These are phyloP conservation scores for Peromyscus californicus DNA, from an alignment of 2,113 vertebrate genomes.

Conservation along the genomic window DNA sequence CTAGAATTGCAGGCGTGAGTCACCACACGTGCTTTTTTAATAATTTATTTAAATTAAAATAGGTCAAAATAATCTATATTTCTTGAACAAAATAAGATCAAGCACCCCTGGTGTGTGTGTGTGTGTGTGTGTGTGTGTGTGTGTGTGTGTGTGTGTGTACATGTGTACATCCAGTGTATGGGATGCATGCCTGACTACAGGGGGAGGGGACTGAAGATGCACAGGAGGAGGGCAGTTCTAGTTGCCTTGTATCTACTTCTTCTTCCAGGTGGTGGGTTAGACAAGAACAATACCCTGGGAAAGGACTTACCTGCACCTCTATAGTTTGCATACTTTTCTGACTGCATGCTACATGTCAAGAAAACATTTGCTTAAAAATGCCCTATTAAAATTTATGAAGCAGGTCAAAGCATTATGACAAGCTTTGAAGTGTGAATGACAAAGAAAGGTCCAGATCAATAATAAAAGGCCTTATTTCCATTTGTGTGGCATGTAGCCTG, in stretches of 20 bases:
- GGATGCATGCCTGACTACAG: not conserved
- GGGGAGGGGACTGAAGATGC: not conserved
- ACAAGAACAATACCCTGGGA: not conserved
- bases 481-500: not conserved
- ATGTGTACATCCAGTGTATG: not conserved
- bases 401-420: conserved; percentile 33
- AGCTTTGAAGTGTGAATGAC: conserved; percentile 46
- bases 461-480: not conserved
- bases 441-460: conserved; percentile 30
- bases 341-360: conserved; percentile 15
- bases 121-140: not conserved
- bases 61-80: not conserved
- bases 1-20: not conserved
- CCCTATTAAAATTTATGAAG: conserved; percentile 71
- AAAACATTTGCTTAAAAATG: conserved; percentile 66
- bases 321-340: not conserved
- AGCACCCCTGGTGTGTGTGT: not conserved
- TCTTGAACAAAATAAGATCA: conserved; percentile 1
- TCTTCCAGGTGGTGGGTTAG: not conserved
- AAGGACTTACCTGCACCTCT: not conserved
- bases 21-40: not conserved
- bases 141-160: not conserved
- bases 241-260: not conserved
- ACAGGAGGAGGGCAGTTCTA: not conserved
- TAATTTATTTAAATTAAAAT: conserved; percentile 22